phyloP scores from a whole-genome alignment of 2,888 invertebrate species.

The Plusia festucae region DNA sequence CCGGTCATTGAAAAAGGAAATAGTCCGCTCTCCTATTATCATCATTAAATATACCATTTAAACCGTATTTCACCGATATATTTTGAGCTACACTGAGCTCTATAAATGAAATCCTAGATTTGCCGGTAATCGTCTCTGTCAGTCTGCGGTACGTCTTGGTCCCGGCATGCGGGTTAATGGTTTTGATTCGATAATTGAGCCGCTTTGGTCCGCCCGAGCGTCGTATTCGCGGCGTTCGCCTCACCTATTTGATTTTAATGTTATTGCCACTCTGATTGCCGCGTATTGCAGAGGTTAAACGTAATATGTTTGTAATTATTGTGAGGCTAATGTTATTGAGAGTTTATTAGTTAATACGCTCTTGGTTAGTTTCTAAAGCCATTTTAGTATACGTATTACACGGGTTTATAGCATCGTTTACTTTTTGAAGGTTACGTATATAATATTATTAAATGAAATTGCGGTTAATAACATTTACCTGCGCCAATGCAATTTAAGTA shows the following conservation, averaged over 20 bases:
- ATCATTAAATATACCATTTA: constrained; percentile 20
- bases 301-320: constrained; percentile 35
- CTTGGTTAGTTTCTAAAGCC: constrained; percentile 14
- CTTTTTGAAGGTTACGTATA: neutral
- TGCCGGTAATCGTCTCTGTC: constrained; percentile 46
- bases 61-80: constrained; percentile 7
- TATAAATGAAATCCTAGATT: constrained; percentile 49
- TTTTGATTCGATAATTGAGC: constrained; percentile 60
- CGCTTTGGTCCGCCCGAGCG: constrained; percentile 41
- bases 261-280: constrained; percentile 36
- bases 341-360: constrained; percentile 20
- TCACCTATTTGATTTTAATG: constrained; percentile 45
- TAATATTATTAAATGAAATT: neutral
- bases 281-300: constrained; percentile 16
- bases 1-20: too few relatives aligned
- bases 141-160: constrained; percentile 33
- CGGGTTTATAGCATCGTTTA: neutral
- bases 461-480: neutral
- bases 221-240: constrained; percentile 32
- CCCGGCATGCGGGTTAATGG: constrained; percentile 44
- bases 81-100: constrained; percentile 27
- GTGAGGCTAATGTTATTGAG: constrained; percentile 25
- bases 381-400: constrained; percentile 14
- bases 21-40: neutral
- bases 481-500: neutral